These are phyloP conservation scores for Alca torda DNA, from an alignment of 2,797 vertebrate species.

Conservation along the genomic window DNA sequence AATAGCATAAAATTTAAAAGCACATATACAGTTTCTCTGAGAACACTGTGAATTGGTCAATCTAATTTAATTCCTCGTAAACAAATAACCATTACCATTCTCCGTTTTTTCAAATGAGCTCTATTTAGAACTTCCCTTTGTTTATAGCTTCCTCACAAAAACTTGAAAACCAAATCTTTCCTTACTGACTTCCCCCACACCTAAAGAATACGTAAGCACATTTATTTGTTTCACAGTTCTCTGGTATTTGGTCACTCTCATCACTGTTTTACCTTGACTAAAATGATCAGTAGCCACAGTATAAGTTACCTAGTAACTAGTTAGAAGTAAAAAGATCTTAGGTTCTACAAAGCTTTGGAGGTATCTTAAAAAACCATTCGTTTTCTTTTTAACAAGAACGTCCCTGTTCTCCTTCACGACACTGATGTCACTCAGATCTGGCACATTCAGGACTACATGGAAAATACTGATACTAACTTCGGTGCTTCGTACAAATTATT, in stretches of 20 bases:
- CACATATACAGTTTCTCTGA: neutral
- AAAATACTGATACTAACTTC: neutral
- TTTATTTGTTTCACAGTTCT: neutral
- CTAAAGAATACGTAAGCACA: neutral
- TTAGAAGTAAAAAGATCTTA: neutral
- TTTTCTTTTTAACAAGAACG: neutral
- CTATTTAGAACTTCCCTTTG: neutral
- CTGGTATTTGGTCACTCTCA: neutral
- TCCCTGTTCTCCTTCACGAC: neutral
- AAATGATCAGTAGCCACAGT: neutral
- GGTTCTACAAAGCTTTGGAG: neutral
- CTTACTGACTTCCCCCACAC: neutral
- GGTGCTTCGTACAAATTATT: neutral
- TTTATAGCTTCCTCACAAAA: neutral
- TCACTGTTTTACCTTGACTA: neutral
- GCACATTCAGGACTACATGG: neutral
- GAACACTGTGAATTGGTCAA: neutral
- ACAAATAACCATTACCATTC: neutral
- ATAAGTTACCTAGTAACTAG: neutral
- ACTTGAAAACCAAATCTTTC: neutral
- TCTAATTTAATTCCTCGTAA: neutral
- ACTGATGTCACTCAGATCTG: neutral
- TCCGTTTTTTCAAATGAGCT: neutral
- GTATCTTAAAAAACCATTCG: neutral
- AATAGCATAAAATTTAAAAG: neutral